Base-by-base conservation (phyloP, 2,888 invertebrate genomes). In the Limenitis camilla region DNA sequence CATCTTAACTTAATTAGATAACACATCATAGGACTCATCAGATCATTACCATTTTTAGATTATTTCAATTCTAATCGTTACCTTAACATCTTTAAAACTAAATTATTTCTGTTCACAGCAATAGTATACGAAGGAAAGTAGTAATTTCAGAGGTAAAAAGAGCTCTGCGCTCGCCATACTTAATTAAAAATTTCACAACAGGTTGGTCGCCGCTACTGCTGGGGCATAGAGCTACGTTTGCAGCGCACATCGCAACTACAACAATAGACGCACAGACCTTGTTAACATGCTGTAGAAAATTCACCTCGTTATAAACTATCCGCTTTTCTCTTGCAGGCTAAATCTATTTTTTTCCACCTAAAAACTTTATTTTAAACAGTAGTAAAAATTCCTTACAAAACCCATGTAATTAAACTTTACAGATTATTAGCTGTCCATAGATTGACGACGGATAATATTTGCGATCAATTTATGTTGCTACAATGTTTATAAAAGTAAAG, bases 161-260 rank as follows among this genome's bases (percentile, higher is more conserved):
- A 66, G 63, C 56, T 62, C 59, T 60, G 61, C 61, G 69, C 61
- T 67, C 68, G 58, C 70, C 63, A 68, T 71, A 79, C 81, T 81
- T 82, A 82, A 82, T 81, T 81, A 80, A 81, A 81, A 81, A 79
- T 75, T 79, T 77, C 76, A 78, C 83, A 82, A 81, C 82, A 82
- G 83, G 82, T 82, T 76, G 81, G 72, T 67, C 66, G 63, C 66
- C 66, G 63, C 65, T 60, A 64, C 62, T 65, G 61, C 62, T 55
- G 60, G 60, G 66, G 43, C 61, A 64, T 66, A 56, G 60, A 60
- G 57, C 54, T 60, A 64, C 62, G 65, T 61, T 62, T 55, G 60
- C 60, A 67, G 43, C 61, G 64, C 66, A 56, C 61, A 60, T 58
- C 54, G 59, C 53, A 54, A 59, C 58, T 55, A 54, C 55, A 60